Evolutionary conservation across 2,113 vertebrate genomes (phyloP), one percentile per base, ranked within the genome.

Genomic region (Cyprinodon brontotheroides): DNA sequence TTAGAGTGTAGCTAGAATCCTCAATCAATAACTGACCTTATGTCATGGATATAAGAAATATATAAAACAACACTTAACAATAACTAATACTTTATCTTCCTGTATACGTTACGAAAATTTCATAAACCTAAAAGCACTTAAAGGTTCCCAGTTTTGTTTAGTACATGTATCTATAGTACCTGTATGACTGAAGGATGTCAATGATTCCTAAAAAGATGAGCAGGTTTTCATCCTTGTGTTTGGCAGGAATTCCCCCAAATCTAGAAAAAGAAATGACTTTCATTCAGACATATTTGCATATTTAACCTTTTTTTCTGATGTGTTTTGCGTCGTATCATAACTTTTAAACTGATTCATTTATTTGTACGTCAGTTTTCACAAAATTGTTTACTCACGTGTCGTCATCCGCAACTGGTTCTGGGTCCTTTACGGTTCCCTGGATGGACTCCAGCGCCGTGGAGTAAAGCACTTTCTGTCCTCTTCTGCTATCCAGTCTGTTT

Each of bases 381-480:
- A 29, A 29, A 29, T 29, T 20, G 11, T 70, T 41, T 20, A 6
- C 96, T 96, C 84, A 99, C 98, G 96, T 98, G 77, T 97, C 93
- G 47, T 96, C 95, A 6, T 94, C 91, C 5, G 91, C 91, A 63
- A 95, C 65, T 0, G 92, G 93, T 11, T 97, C 96, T 0, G 93
- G 94, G 1, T 93, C 87, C 77, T 96, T 99, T 61, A 95, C 94
- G 3, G 90, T 94, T 12, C 97, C 98, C 82, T 96, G 97, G 89
- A 99, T 99, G 74, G 97, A 99, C 85, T 99, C 98, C 66, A 97
- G 95, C 4, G 98, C 98, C 0, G 98, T 99, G 60, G 98, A 98
- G 90, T 99, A 99, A 3, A 99, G 96, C 74, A 98, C 97, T 57
- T 95, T 99, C 90, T 98, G 97, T 12, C 93, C 92, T n/a, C 89